Base-by-base conservation (phyloP, 1,140 invertebrate species). In the Danaus plexippus region DNA sequence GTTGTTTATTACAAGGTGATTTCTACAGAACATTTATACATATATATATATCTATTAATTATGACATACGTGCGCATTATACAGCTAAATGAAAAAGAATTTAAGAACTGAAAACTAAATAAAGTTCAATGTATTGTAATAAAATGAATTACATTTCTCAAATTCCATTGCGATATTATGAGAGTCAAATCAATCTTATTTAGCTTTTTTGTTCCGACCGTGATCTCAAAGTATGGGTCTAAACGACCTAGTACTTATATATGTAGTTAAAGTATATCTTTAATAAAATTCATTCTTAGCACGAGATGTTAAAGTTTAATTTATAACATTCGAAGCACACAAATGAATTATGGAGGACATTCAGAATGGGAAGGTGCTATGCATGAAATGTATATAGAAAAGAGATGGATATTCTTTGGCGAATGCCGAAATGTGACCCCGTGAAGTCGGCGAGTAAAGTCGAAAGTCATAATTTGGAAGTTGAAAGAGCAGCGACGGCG, bases 371-470 rank as follows among this genome's bases (percentile, higher is more conserved):
- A 84, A 54, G 68, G 73, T 58, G 64, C 68, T 73, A 81, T 74
- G 64, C 22, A 44, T 22, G 41, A 9, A 40, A 12, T 53, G 48
- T 54, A 57, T 13, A 75, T 71, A 70, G 49, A 70, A 77, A 61
- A 62, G 70, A 65, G 74, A 41, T 61, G 59, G 71, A 63, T 63
- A 68, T 60, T 70, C 69, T 80, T 85, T 82, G 70, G 71, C 73
- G 72, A 77, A 79, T 81, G 79, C 83, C 80, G 83, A 86, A 86
- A 85, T 82, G 70, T 82, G 81, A 86, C 80, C 77, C 75, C 77
- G 69, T 75, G 75, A 80, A 81, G 80, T 58, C 69, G 71, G 65
- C 73, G 66, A 65, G 64, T 66, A 50, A 59, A 63, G 64, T 74
- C 70, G 73, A 75, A 81, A 81, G 73, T 77, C 73, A 84, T 86